Evolutionary conservation across 2,888 invertebrate genomes (phyloP), one percentile per base, ranked within the genome.

Genomic region (Phengaris arion): DNA sequence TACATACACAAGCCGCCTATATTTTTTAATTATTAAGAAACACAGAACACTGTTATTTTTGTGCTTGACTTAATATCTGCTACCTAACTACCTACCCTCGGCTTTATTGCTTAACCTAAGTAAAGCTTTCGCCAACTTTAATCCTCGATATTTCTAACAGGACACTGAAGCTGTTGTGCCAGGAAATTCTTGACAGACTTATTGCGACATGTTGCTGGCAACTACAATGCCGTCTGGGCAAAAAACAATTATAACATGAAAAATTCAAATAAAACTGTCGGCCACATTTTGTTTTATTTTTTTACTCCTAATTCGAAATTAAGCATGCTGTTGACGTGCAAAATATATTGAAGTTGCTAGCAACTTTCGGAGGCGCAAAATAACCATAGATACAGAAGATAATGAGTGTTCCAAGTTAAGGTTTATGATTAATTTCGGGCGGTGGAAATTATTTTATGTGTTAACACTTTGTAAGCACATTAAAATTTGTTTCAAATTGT

Each of bases 91-190:
- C 8, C 13, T 8, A 64, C 46, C 35, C n/a, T 12, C 35, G 48
- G 57, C 59, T 64, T 57, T 6, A 48, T 54, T 13, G 35, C 72
- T 72, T n/a, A 70, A 72, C 51, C 54, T 54, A 51, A 57, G 45
- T 73, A 6, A 46, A 45, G 46, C 68, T 54, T 52, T 13, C 55
- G 69, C 13, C 69, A 10, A 57, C n/a, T 55, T 55, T 75, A 69
- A 75, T 59, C 48, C 51, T 74, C 46, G 59, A 74, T 77, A 68
- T 85, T 82, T 79, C 81, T 82, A 82, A 83, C 85, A 85, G 85
- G 84, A 82, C 59, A 78, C 78, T 55, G 82, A 83, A 77, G 84
- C 82, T 48, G 84, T 81, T 77, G 77, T 80, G 68, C 81, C 82
- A 51, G 82, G 81, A 79, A 81, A 80, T 79, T 77, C 76, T 77